Evolutionary conservation across 2,113 vertebrate species (phyloP), one percentile per base, ranked within the genome.

Genomic region (Ranitomeya imitator): DNA sequence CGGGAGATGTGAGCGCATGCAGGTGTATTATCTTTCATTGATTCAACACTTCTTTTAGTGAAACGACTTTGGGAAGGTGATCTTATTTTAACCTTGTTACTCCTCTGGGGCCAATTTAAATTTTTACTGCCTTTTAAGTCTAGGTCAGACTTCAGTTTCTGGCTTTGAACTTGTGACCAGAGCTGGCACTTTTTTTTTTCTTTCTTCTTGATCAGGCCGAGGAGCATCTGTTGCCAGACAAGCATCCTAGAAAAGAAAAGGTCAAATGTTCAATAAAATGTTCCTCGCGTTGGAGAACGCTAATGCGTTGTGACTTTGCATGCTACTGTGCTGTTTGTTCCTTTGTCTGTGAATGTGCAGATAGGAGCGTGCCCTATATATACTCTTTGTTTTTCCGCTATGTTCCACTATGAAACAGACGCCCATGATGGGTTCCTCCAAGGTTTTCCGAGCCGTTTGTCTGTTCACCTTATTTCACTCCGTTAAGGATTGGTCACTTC

Each of bases 211-310:
- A 37, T 60, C 81, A 88, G 81, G 57, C 86, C 51, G 79, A 45
- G 67, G 31, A 74, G 63, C 52, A 87, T 87, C 86, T 87, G 86
- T n/a, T 71, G 77, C 65, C 86, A 74, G 31, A 71, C 26, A 23
- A 67, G 60, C 79, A 87, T 82, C 63, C 73, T 19, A 82, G 86
- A 52, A 81, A 51, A 73, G 86, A 83, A 37, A 88, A 88, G 87
- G 87, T 88, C 87, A 88, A 84, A 88, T 84, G 81, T 88, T 78
- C 31, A 52, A 78, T 78, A 76, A 83, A 77, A 77, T 83, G 55
- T 76, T 54, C 80, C 45, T 31, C 45, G 4, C 8, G 57, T 14
- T 77, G 65, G 57, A 23, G 14, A 73, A 83, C 71, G 18, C 59
- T 78, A 82, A 88, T 88, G 37, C 52, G 57, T 65, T 54, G 5